phyloP scores from a whole-genome alignment of 2,888 invertebrate species.

The Trissolcus brochymenae region DNA sequence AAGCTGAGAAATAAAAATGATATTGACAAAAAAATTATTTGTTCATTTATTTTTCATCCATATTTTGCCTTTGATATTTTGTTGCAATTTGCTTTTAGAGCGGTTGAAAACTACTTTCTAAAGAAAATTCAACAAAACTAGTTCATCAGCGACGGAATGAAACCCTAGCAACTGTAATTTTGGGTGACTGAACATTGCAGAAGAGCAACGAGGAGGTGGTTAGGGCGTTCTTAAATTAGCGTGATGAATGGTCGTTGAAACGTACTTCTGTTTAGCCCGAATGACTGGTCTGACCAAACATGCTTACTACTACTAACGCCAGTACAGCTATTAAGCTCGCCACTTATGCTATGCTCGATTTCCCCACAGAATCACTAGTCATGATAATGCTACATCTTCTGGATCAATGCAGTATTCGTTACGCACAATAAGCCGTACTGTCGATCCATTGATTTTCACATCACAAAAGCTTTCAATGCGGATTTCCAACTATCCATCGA shows the following conservation, averaged over 20 bases:
- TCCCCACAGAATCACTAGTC: constrained; percentile 40
- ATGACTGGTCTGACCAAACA: constrained; percentile 39
- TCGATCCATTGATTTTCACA: constrained; percentile 45
- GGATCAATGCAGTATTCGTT: constrained; percentile 37
- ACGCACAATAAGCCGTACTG: constrained; percentile 43
- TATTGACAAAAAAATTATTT: too few species aligned
- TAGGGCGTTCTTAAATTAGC: constrained; percentile 33
- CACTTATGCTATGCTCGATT: constrained; percentile 49
- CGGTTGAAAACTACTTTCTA: too few species aligned
- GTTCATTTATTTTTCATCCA: too few species aligned
- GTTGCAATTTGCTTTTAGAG: too few species aligned
- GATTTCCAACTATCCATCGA: constrained; percentile 20
- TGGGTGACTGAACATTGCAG: background rate
- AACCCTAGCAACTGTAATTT: too few species aligned
- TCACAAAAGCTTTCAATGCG: constrained; percentile 38
- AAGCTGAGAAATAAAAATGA: too few species aligned
- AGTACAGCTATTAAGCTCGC: constrained; percentile 40
- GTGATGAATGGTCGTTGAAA: constrained; percentile 45
- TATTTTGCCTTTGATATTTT: too few species aligned
- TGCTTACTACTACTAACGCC: constrained; percentile 38
- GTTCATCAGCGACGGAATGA: background rate
- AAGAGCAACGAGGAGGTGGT: constrained; percentile 6
- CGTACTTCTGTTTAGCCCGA: constrained; percentile 36
- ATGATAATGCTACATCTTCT: constrained; percentile 40
- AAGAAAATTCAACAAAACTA: background rate